phyloP scores from a whole-genome alignment of 2,888 invertebrate genomes.

The Amiota minor region DNA sequence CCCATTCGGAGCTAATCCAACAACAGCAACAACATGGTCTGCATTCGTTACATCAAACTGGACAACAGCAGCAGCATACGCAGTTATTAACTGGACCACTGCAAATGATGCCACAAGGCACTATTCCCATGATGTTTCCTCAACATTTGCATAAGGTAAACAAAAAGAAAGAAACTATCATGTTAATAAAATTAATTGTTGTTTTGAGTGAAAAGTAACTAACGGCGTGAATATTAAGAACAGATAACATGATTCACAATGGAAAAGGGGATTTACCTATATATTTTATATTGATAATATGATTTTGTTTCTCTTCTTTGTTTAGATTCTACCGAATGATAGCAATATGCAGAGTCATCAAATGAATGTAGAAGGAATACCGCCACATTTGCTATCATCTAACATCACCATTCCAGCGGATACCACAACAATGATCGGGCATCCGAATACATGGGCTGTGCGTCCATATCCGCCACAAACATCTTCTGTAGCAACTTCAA shows the following conservation, averaged over 20 bases:
- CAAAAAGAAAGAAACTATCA: background rate
- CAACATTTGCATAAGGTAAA: conserved; percentile 70
- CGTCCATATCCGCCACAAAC: conserved; percentile 58
- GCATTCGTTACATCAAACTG: conserved; percentile 35
- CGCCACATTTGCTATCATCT: conserved; percentile 71
- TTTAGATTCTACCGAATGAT: conserved; percentile 68
- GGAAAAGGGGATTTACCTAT: background rate
- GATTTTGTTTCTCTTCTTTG: background rate
- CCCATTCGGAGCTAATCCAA: conserved; percentile 4
- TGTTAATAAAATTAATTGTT: background rate
- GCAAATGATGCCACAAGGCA: conserved; percentile 67
- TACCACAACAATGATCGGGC: conserved; percentile 60
- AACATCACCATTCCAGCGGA: conserved; percentile 73
- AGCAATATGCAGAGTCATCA: conserved; percentile 58
- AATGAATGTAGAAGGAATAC: conserved; percentile 68
- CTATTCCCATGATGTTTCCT: conserved; percentile 67
- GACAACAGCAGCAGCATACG: conserved; percentile 49
- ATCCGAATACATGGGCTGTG: conserved; percentile 66
- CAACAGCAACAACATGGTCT: conserved; percentile 20
- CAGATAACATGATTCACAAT: background rate
- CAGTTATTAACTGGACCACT: conserved; percentile 52
- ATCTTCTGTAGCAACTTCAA: conserved; percentile 43
- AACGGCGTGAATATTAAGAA: background rate
- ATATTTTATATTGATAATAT: background rate
- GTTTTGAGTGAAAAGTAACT: background rate